Evolutionary conservation across 2,113 vertebrate genomes (phyloP).

Genomic region (Tetrao urogallus): DNA sequence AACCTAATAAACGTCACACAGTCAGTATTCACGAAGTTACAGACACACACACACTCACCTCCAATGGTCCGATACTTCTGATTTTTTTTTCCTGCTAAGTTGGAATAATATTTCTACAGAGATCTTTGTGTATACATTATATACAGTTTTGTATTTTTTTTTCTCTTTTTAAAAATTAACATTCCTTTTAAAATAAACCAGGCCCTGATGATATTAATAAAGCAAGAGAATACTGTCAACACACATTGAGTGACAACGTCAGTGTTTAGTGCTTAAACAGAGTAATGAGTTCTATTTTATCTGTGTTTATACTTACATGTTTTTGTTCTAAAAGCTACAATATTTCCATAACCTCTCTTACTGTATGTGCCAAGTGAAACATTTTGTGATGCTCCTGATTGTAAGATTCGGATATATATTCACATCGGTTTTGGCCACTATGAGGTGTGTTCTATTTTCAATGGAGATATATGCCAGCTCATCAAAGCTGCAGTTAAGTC

Average conservation of each 20-base stretch:
- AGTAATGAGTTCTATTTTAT: slow-evolving; percentile 78
- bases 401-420: slow-evolving; percentile 57
- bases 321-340: slow-evolving; percentile 77
- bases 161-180: slow-evolving; percentile 80
- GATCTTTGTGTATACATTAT: slow-evolving; percentile 90
- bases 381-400: slow-evolving; percentile 67
- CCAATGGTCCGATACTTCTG: slow-evolving; percentile 80
- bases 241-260: slow-evolving; percentile 79
- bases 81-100: slow-evolving; percentile 80
- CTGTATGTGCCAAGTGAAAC: slow-evolving; percentile 65
- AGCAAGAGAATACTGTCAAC: slow-evolving; percentile 82
- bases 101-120: slow-evolving; percentile 90
- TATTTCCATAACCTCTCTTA: slow-evolving; percentile 76
- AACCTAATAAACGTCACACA: slow-evolving; percentile 85
- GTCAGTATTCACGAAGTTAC: slow-evolving; percentile 84
- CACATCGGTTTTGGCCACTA: slow-evolving; percentile 62
- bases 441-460: slow-evolving; percentile 59
- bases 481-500: slow-evolving; percentile 68
- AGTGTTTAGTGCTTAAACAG: slow-evolving; percentile 80
- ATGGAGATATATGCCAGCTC: slow-evolving; percentile 74
- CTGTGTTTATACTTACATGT: slow-evolving; percentile 75
- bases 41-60: slow-evolving; percentile 85
- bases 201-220: slow-evolving; percentile 80
- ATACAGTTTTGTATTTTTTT: slow-evolving; percentile 84
- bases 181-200: slow-evolving; percentile 80